Percentiles rank a stretch among this genome's conserved stretches.
phyloP scores from a whole-genome alignment of 2,888 invertebrate species.

The Phengaris arion region DNA sequence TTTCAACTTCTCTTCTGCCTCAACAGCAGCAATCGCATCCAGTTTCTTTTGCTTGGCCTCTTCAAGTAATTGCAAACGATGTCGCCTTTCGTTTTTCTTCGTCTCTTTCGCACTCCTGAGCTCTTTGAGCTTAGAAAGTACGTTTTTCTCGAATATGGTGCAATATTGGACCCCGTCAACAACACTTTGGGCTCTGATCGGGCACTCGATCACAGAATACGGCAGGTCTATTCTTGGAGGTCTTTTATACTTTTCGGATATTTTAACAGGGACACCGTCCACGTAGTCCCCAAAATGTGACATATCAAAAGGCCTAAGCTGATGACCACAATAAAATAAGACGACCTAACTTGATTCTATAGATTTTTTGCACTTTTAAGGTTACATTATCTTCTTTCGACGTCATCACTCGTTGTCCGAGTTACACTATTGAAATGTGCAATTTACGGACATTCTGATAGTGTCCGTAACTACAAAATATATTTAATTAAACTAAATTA shows the following conservation, averaged over 20 bases:
- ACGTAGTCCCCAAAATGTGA: conserved; percentile 81
- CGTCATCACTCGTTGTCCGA: conserved; percentile 63
- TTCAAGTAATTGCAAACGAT: conserved; percentile 80
- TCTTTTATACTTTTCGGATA: conserved; percentile 91
- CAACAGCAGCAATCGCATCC: conserved; percentile 72
- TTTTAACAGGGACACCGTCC: conserved; percentile 93
- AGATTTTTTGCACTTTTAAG: conserved; percentile 67
- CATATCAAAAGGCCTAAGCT: conserved; percentile 61
- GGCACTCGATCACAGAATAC: conserved; percentile 59
- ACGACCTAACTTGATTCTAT: conserved; percentile 68
- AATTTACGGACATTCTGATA: conserved; percentile 34
- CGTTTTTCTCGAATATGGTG: conserved; percentile 83
- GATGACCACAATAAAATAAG: conserved; percentile 61
- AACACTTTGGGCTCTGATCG: conserved; percentile 60
- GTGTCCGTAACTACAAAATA: conserved; percentile 48
- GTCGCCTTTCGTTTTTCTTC: conserved; percentile 80
- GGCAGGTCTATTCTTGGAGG: conserved; percentile 82
- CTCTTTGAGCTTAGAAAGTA: conserved; percentile 85
- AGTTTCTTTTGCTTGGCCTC: conserved; percentile 77
- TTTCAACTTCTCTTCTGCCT: conserved; percentile 75
- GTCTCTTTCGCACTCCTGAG: conserved; percentile 83
- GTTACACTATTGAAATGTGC: conserved; percentile 43
- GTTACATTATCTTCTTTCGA: conserved; percentile 70
- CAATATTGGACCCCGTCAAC: conserved; percentile 80
- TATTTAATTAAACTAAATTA: conserved; percentile 38